Conservation (phyloP, 1,140 invertebrate species). For the Idris sp. region DNA sequence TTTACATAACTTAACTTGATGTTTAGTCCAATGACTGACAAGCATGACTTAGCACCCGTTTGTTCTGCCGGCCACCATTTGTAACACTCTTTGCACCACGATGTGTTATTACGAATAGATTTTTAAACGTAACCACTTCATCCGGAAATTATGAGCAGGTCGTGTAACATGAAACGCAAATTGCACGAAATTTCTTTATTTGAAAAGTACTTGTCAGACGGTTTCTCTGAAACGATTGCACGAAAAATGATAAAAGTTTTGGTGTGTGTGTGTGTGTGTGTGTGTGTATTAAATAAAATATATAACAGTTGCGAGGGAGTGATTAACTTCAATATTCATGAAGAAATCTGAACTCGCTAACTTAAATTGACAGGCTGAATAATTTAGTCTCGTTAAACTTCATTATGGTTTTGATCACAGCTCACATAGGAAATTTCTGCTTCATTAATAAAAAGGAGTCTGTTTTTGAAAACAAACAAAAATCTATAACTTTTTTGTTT, state of each 20-base stretch:
- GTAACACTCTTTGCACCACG: slow-evolving; percentile 59
- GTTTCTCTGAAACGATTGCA: slow-evolving; percentile 24
- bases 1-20: too few species aligned
- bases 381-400: slow-evolving; percentile 23
- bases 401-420: slow-evolving; percentile 21
- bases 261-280: too few species aligned
- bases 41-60: slow-evolving; percentile 73
- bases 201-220: slow-evolving; percentile 2
- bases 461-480: too few species aligned
- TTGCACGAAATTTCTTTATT: slow-evolving; percentile 25
- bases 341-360: slow-evolving; percentile 21
- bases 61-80: slow-evolving; percentile 65
- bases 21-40: slow-evolving; percentile 63
- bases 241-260: slow-evolving; percentile 19
- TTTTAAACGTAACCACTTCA: slow-evolving; percentile 45
- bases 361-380: slow-evolving; percentile 10
- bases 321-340: slow-evolving; percentile 32
- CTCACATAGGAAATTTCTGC: too few species aligned
- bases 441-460: too few species aligned
- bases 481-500: too few species aligned
- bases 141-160: slow-evolving; percentile 30
- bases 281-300: too few species aligned
- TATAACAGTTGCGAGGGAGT: neutral
- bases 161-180: slow-evolving; percentile 20
- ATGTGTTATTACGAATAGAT: slow-evolving; percentile 62